Percentiles rank a stretch among this genome's conserved stretches.
phyloP scores from a whole-genome alignment of 2,888 invertebrate genomes.

The Cantharis rufa region DNA sequence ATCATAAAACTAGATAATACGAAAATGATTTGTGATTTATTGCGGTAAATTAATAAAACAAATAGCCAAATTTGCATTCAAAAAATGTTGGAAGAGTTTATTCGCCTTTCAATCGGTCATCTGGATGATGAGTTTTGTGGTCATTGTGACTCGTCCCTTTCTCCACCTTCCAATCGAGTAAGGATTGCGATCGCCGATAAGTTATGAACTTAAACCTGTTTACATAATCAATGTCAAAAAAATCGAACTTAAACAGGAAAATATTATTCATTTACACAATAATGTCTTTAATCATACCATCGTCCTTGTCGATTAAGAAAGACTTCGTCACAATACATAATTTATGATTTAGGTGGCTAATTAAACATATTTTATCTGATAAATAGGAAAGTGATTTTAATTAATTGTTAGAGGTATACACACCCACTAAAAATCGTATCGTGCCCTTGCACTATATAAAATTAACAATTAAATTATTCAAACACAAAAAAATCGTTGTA shows the following conservation, averaged over 20 bases:
- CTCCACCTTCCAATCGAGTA: background rate
- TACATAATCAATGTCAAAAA: background rate
- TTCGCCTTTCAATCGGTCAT: background rate
- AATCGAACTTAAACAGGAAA: background rate
- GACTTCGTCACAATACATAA: background rate
- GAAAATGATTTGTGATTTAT: background rate
- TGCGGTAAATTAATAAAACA: background rate
- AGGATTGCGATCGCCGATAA: background rate
- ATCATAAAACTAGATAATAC: background rate
- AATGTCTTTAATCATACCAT: background rate
- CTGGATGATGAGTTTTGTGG: background rate
- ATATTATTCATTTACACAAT: background rate
- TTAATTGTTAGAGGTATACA: conserved; percentile 6
- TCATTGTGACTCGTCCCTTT: background rate
- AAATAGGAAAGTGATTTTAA: conserved; percentile 1
- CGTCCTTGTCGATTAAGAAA: background rate
- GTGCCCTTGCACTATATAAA: conserved; percentile 13
- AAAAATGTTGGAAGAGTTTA: background rate
- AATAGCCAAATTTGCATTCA: background rate
- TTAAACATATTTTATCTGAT: conserved; percentile 1
- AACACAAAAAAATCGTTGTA: background rate
- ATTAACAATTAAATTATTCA: background rate
- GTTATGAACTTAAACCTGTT: background rate
- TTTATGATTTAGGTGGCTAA: background rate
- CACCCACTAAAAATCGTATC: background rate